Percentiles rank a stretch among this genome's conserved stretches.
Evolutionary conservation across 2,797 vertebrate genomes (phyloP).

Genomic region (Gymnopithys bicolor): DNA sequence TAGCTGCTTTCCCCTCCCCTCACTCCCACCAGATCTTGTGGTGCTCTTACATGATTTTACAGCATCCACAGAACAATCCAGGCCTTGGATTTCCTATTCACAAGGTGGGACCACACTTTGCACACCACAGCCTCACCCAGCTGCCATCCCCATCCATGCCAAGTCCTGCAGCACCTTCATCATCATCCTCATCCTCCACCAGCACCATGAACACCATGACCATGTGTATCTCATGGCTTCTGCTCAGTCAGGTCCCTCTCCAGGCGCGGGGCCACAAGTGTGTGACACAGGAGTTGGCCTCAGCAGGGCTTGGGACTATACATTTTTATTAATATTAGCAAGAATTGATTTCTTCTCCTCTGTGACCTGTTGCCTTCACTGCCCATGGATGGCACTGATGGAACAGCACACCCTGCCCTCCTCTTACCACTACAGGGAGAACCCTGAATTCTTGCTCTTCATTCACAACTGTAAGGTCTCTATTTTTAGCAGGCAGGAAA

Average conservation of each 20-base stretch:
- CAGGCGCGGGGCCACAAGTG: fast-evolving
- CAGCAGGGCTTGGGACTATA: not conserved
- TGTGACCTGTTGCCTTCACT: not conserved
- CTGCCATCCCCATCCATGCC: not conserved
- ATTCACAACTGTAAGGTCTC: not conserved
- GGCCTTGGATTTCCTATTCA: not conserved
- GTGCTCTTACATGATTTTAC: not conserved
- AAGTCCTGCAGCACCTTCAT: not conserved
- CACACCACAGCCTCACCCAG: fast-evolving
- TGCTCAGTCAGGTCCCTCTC: not conserved
- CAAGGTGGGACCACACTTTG: fast-evolving
- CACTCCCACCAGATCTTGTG: not conserved
- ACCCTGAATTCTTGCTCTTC: not conserved
- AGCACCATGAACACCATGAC: not conserved
- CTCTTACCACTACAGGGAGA: not conserved
- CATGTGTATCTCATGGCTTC: fast-evolving
- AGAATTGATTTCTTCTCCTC: not conserved
- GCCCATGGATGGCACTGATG: too few species aligned
- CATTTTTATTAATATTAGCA: not conserved
- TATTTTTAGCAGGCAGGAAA: not conserved
- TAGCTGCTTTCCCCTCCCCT: not conserved
- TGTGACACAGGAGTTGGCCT: not conserved
- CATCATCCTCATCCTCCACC: not conserved
- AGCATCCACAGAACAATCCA: not conserved
- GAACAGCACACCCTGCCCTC: not conserved